phyloP scores from a whole-genome alignment of 2,113 vertebrate genomes.

The Geococcyx californianus region DNA sequence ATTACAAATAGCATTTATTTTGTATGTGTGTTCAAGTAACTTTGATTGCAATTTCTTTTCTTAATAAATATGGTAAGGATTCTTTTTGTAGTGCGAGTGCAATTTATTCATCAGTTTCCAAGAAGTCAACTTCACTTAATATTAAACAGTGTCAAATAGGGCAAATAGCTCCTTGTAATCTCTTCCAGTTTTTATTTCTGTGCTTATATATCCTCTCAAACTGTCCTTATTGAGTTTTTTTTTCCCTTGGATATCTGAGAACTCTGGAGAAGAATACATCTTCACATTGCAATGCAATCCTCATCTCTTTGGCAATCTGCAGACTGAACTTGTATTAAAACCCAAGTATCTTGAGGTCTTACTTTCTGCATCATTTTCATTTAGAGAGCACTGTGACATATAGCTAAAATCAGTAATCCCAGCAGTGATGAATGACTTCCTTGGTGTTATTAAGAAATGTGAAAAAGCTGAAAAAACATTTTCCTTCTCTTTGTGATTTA shows the following conservation, averaged over 20 bases:
- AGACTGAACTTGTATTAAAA: neutral
- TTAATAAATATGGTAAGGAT: neutral
- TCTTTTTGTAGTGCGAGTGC: neutral
- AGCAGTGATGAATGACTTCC: neutral
- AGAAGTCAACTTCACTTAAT: neutral
- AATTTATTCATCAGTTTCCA: neutral
- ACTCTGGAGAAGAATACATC: neutral
- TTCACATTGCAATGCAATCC: neutral
- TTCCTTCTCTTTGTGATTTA: neutral
- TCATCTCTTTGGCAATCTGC: neutral
- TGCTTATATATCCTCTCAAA: neutral
- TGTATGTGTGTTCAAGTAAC: neutral
- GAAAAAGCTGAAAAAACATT: neutral
- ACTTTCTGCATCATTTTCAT: neutral
- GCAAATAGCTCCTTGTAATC: neutral
- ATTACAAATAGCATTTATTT: neutral
- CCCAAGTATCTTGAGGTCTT: neutral
- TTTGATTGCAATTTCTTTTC: neutral
- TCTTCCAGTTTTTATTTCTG: neutral
- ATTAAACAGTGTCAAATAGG: neutral
- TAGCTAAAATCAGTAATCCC: neutral
- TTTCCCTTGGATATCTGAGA: neutral
- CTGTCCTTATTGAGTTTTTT: neutral
- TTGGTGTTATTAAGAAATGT: neutral
- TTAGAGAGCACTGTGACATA: neutral